Evolutionary conservation across 2,113 vertebrate genomes (phyloP).

Genomic region (Elephantulus edwardii): DNA sequence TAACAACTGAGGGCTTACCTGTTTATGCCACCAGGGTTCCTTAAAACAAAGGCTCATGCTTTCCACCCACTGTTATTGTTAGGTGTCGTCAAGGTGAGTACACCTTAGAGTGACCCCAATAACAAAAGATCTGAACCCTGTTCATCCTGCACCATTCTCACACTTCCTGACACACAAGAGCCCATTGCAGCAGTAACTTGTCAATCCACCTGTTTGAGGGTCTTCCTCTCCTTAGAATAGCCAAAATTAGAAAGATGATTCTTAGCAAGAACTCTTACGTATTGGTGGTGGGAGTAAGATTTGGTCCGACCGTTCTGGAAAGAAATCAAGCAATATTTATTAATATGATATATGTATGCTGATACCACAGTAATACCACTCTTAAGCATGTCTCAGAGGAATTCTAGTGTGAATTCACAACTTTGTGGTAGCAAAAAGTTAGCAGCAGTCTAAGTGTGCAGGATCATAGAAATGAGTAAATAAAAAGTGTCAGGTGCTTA

Average conservation of each 20-base stretch:
- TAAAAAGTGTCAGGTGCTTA: not conserved
- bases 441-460: not conserved
- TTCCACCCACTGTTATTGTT: not conserved
- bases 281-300: not conserved
- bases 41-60: not conserved
- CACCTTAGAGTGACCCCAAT: too few relatives aligned
- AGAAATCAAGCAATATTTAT: not conserved
- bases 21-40: not conserved
- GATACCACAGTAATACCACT: not conserved
- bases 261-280: not conserved
- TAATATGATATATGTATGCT: not conserved
- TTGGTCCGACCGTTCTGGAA: not conserved
- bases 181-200: too few relatives aligned
- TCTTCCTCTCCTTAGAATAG: not conserved
- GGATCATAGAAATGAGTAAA: not conserved
- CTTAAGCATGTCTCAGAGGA: not conserved
- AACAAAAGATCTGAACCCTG: too few relatives aligned
- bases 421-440: not conserved
- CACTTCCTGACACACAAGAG: too few relatives aligned
- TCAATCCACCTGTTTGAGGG: too few relatives aligned
- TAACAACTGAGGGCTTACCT: not conserved
- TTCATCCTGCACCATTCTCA: too few relatives aligned
- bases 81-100: too few relatives aligned
- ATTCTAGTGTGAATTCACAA: not conserved
- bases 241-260: conserved; percentile 13